Conservation (phyloP, 2,888 invertebrate genomes). For the Archips xylosteana region DNA sequence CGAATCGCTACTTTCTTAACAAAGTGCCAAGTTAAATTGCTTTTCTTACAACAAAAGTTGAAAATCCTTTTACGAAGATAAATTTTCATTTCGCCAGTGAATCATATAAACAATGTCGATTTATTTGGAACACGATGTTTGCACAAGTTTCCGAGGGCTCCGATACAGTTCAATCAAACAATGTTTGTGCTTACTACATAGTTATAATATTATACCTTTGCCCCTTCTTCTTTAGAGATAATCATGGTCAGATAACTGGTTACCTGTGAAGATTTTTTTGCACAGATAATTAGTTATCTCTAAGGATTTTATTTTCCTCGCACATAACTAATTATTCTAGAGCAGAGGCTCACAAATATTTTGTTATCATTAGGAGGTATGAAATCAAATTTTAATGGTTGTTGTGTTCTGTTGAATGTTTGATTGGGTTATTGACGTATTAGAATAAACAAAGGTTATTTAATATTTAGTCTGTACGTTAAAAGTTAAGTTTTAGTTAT, state of each 20-base stretch:
- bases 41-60: background rate
- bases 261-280: background rate
- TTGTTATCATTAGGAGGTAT: too few species aligned
- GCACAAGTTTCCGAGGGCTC: background rate
- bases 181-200: background rate
- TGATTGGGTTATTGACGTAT: too few species aligned
- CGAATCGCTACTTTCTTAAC: background rate
- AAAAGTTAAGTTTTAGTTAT: too few species aligned
- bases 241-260: background rate
- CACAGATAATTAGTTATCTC: too few species aligned
- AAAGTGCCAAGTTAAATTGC: background rate
- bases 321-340: too few species aligned
- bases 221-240: too few species aligned
- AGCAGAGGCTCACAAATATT: too few species aligned
- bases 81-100: background rate
- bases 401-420: too few species aligned
- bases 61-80: background rate
- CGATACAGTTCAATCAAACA: background rate
- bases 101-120: conserved; percentile 2
- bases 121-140: background rate
- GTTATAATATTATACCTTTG: background rate
- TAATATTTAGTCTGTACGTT: too few species aligned
- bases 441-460: too few species aligned
- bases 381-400: too few species aligned
- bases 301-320: too few species aligned